These are phyloP conservation scores for Ophioninae sp. DNA, from an alignment of 2,888 invertebrate species.

Conservation along the genomic window DNA sequence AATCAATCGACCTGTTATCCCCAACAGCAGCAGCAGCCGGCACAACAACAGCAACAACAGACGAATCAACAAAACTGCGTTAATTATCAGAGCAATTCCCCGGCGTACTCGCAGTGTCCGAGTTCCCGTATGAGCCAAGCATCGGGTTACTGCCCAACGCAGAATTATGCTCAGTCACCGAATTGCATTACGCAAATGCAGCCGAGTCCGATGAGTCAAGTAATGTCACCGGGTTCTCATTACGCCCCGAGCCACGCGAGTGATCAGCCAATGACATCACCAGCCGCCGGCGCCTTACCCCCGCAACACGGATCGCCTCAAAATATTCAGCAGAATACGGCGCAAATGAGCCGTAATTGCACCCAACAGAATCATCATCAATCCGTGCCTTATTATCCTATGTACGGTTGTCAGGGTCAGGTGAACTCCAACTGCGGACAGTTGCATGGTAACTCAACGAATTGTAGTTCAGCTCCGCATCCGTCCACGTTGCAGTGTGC, in stretches of 20 bases:
- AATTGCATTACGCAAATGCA: conserved; percentile 69
- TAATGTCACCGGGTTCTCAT: conserved; percentile 78
- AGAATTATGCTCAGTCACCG: conserved; percentile 71
- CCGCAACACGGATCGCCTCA: conserved; percentile 77
- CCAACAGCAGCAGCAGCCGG: conserved; percentile 67
- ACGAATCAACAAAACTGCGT: conserved; percentile 64
- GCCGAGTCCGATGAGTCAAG: conserved; percentile 73
- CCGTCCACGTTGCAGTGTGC: conserved; percentile 48
- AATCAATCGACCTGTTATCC: conserved; percentile 70
- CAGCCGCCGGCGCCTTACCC: conserved; percentile 77
- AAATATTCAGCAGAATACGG: conserved; percentile 71
- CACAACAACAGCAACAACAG: conserved; percentile 60
- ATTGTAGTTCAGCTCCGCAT: conserved; percentile 68
- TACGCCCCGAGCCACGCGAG: conserved; percentile 76
- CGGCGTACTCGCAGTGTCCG: conserved; percentile 76
- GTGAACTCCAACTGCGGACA: conserved; percentile 66
- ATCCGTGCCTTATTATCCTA: conserved; percentile 69
- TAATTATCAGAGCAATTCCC: conserved; percentile 72
- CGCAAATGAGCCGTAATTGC: conserved; percentile 77
- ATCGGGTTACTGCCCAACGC: conserved; percentile 75
- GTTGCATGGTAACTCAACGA: conserved; percentile 66
- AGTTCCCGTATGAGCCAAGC: conserved; percentile 74
- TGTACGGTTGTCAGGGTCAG: conserved; percentile 74
- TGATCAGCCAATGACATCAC: conserved; percentile 78
- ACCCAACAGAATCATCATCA: conserved; percentile 72